These are phyloP conservation scores for Coregonus suidteri DNA, from an alignment of 2,797 vertebrate genomes.

Conservation along the genomic window DNA sequence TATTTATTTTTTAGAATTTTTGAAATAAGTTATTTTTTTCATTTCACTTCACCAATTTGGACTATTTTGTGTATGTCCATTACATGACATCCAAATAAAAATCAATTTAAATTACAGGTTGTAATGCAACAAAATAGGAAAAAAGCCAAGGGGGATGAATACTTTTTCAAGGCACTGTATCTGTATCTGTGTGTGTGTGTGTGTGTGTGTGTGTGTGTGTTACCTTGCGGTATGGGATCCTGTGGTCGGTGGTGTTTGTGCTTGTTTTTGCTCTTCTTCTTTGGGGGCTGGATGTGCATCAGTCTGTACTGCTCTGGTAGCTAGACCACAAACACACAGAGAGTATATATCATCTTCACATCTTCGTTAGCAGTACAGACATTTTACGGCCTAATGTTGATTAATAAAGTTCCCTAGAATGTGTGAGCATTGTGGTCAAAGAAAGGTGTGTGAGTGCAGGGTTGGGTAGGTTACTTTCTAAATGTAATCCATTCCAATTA, in stretches of 20 bases:
- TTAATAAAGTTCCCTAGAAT: background rate
- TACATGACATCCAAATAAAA: no score
- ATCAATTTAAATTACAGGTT: no score
- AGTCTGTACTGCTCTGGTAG: constrained; percentile 94
- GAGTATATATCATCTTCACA: constrained; percentile 1
- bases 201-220: background rate
- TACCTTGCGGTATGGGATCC: constrained; percentile 94
- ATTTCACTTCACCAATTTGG: no score
- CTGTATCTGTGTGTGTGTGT: background rate
- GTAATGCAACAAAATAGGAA: no score
- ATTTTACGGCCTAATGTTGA: background rate
- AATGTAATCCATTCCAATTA: no score
- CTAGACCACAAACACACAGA: constrained; percentile 61
- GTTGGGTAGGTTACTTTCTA: no score
- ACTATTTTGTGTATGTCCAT: no score
- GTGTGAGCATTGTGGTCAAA: background rate
- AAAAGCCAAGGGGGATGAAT: no score
- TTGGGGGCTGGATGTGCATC: constrained; percentile 97
- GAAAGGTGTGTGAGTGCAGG: no score
- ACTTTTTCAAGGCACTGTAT: no score
- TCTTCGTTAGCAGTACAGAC: background rate
- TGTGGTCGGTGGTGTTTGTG: constrained; percentile 94
- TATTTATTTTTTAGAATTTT: no score
- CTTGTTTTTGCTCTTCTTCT: constrained; percentile 97
- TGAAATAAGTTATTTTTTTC: no score